Conservation (phyloP, 2,113 vertebrate species). For the Willisornis vidua region DNA sequence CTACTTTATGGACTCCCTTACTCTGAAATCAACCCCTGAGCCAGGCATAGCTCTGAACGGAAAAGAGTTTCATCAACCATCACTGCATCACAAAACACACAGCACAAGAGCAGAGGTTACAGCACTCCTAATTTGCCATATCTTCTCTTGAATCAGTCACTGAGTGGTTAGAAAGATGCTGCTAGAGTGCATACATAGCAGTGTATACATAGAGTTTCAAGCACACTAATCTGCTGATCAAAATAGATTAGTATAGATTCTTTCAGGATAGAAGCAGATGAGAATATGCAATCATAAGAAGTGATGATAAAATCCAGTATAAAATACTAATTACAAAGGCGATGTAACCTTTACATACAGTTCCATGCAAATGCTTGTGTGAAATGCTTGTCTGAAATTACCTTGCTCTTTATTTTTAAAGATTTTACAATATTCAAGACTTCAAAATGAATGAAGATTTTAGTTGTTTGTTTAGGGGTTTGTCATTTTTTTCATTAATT, state of each 20-base stretch:
- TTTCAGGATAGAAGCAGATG: background rate
- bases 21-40: background rate
- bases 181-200: background rate
- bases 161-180: background rate
- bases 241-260: too few relatives aligned
- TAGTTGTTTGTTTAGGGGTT: background rate
- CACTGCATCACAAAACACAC: background rate
- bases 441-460: background rate
- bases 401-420: background rate
- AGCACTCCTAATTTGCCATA: background rate
- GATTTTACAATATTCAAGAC: background rate
- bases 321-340: background rate
- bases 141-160: background rate
- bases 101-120: background rate
- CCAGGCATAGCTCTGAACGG: background rate
- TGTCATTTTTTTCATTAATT: background rate
- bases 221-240: background rate
- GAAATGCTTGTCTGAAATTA: background rate
- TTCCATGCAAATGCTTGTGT: background rate
- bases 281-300: background rate
- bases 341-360: background rate
- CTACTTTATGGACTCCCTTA: background rate
- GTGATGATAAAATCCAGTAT: background rate
- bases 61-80: background rate
- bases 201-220: background rate